These are phyloP conservation scores for Sebastes taczanowskii DNA, from an alignment of 2,797 vertebrate genomes.

Conservation along the genomic window DNA sequence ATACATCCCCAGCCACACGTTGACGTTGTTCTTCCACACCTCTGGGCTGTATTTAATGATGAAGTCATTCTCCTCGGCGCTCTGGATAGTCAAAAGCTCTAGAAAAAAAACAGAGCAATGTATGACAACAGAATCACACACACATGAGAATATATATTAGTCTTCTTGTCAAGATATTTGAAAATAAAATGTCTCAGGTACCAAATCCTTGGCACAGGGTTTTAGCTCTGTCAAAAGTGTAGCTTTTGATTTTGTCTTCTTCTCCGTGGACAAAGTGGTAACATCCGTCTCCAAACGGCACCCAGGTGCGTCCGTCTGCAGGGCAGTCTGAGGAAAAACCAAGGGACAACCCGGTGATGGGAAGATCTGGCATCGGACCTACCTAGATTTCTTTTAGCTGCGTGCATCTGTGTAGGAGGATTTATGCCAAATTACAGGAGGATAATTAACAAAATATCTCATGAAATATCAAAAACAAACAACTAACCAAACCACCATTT, in stretches of 20 bases:
- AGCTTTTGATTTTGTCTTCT: conserved; percentile 79
- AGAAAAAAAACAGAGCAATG: background rate
- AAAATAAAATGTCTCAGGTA: conserved; percentile 27
- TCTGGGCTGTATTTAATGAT: conserved; percentile 80
- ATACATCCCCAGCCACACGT: conserved; percentile 88
- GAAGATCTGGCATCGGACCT: background rate
- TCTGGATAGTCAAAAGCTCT: conserved; percentile 87
- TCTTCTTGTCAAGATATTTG: background rate
- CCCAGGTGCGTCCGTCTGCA: conserved; percentile 82
- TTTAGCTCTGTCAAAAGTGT: conserved; percentile 72
- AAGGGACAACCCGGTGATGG: background rate
- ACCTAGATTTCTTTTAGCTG: background rate
- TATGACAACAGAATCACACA: background rate
- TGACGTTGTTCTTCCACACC: conserved; percentile 83
- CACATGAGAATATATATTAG: background rate
- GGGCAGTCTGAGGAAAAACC: conserved; percentile 77
- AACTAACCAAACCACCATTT: background rate
- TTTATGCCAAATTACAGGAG: background rate
- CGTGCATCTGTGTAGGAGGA: background rate
- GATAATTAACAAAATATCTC: background rate
- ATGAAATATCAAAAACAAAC: background rate
- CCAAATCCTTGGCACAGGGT: conserved; percentile 76
- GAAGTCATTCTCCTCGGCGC: conserved; percentile 84
- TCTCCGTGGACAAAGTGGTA: conserved; percentile 84
- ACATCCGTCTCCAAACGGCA: conserved; percentile 72